Conservation (phyloP, 2,113 vertebrate species). For the Chascanopsetta lugubris region DNA sequence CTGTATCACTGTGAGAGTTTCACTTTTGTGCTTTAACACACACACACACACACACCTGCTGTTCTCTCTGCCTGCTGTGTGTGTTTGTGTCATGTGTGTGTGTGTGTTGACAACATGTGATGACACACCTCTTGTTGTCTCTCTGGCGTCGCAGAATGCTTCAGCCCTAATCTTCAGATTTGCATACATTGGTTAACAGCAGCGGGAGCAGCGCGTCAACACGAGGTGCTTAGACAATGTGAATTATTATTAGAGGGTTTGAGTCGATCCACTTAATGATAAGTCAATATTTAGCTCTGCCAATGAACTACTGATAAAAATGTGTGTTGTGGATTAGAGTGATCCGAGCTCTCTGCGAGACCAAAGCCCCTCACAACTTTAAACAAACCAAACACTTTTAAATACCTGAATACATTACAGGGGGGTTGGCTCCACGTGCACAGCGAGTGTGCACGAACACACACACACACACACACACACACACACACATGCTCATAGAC, state of each 20-base stretch:
- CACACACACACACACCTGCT: slow-evolving; percentile 47
- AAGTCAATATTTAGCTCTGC: slow-evolving; percentile 80
- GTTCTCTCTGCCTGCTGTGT: slow-evolving; percentile 41
- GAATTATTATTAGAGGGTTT: slow-evolving; percentile 81
- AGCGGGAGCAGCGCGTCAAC: slow-evolving; percentile 72
- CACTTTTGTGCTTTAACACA: slow-evolving; percentile 61
- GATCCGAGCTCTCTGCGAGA: slow-evolving; percentile 77
- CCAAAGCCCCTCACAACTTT: slow-evolving; percentile 76
- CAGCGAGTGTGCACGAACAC: slow-evolving; percentile 22
- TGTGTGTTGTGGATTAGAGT: slow-evolving; percentile 81
- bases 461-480: not conserved
- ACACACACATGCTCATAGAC: not conserved
- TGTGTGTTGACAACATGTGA: slow-evolving; percentile 59
- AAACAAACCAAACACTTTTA: slow-evolving; percentile 79
- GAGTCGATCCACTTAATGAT: slow-evolving; percentile 81
- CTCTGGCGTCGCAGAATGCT: slow-evolving; percentile 71
- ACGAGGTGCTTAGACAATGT: slow-evolving; percentile 78
- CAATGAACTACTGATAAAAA: slow-evolving; percentile 82
- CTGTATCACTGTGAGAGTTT: slow-evolving; percentile 55
- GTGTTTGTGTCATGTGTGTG: slow-evolving; percentile 26
- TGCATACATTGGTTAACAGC: slow-evolving; percentile 80
- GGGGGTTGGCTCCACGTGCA: slow-evolving; percentile 58
- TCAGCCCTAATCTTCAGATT: slow-evolving; percentile 79
- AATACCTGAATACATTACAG: slow-evolving; percentile 74
- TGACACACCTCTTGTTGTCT: slow-evolving; percentile 75